Conservation (phyloP, 2,797 vertebrate genomes). For the Peromyscus aztecus region DNA sequence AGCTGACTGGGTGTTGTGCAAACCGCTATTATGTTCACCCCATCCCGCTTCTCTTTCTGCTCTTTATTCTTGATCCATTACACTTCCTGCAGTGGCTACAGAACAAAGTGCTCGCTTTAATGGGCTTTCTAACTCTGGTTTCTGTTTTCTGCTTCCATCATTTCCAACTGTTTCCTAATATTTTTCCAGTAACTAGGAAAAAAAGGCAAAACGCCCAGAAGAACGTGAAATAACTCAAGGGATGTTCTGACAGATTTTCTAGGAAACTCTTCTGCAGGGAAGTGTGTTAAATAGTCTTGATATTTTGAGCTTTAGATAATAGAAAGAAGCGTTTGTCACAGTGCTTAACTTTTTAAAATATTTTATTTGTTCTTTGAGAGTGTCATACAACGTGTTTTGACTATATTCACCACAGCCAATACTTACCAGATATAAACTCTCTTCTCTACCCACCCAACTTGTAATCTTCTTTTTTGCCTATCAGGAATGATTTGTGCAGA, state of each 20-base stretch:
- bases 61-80: not conserved
- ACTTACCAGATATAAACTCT: not conserved
- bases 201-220: constrained; percentile 33
- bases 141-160: constrained; percentile 34
- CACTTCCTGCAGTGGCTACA: not conserved
- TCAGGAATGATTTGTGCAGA: not conserved
- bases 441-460: not conserved
- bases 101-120: constrained; percentile 38
- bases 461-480: not conserved
- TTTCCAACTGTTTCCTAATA: constrained; percentile 60
- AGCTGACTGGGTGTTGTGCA: constrained; percentile 32
- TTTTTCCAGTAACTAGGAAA: constrained; percentile 2
- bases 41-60: not conserved
- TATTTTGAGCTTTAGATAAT: constrained; percentile 41
- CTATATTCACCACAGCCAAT: not conserved
- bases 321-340: not conserved
- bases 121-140: not conserved
- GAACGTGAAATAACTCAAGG: constrained; percentile 45
- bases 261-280: not conserved
- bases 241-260: constrained; percentile 43
- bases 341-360: not conserved
- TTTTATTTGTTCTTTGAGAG: not conserved
- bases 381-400: not conserved
- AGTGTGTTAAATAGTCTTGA: constrained; percentile 37
- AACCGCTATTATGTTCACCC: not conserved